These are phyloP conservation scores for Cataglyphis cursor DNA, from an alignment of 2,888 invertebrate genomes.

Conservation along the genomic window DNA sequence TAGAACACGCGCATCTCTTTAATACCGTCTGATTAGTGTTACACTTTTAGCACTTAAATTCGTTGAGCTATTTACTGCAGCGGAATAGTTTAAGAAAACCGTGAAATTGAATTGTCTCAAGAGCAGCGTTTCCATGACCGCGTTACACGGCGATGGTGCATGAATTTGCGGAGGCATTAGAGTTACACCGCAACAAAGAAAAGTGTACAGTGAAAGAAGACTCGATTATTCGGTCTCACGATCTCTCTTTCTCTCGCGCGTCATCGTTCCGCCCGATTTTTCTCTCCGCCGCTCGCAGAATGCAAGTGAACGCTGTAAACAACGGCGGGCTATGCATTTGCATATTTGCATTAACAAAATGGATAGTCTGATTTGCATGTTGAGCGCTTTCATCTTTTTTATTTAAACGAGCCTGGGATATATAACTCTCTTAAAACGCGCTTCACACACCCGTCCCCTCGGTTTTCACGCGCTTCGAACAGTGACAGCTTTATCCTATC, in stretches of 20 bases:
- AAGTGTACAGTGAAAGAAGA: conserved; percentile 58
- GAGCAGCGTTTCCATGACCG: conserved; percentile 35
- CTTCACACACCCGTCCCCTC: conserved; percentile 31
- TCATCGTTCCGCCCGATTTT: conserved; percentile 71
- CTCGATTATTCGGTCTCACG: conserved; percentile 74
- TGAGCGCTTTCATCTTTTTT: conserved; percentile 76
- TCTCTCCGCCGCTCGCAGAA: conserved; percentile 62
- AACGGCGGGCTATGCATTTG: conserved; percentile 74
- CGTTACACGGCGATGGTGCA: conserved; percentile 42
- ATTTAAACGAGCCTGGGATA: conserved; percentile 69
- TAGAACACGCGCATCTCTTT: background rate
- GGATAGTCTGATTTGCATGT: conserved; percentile 78
- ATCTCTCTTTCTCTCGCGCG: conserved; percentile 52
- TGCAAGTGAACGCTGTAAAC: conserved; percentile 74
- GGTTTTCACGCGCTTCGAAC: conserved; percentile 46
- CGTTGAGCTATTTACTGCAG: background rate
- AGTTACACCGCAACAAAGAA: conserved; percentile 60
- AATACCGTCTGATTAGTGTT: conserved; percentile 13
- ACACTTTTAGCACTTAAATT: conserved; percentile 26
- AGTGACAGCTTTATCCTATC: conserved; percentile 48
- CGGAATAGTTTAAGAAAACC: conserved; percentile 30
- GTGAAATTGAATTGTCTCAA: conserved; percentile 54
- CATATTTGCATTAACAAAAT: conserved; percentile 81
- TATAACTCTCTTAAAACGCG: conserved; percentile 63
- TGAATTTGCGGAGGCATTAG: conserved; percentile 63